Evolutionary conservation across 53 echinoderm and acorn worm species (phyloP), one percentile per base, ranked within the genome.

Genomic region (Stichopus horrens): DNA sequence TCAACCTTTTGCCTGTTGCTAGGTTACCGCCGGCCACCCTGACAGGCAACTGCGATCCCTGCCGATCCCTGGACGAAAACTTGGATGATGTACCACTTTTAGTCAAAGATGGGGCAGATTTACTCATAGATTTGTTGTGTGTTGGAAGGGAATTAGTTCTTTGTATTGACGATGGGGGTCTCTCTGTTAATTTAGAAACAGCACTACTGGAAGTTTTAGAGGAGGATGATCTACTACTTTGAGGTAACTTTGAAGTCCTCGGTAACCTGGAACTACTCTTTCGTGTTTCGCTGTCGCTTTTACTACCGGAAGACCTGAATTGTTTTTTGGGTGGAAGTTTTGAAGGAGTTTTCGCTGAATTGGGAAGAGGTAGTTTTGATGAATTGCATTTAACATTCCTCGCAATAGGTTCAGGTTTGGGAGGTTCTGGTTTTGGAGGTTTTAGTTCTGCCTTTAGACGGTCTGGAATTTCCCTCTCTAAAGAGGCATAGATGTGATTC

Each of bases 21-120:
- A 92, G 93, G 88, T 92, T 93, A 93, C 88, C 92, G 76, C 91
- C 92, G 13, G 88, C 92, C 59, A 89, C 94, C 78, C 96, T 87
- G 91, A 96, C 89, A 5, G 90, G 79, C 0, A 92, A 65, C 67
- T 92, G 91, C 21, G 86, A 89, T 7, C 86, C 87, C 52, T 82
- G 55, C 7, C 74, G 83, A 57, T 95, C 95, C 18, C 86, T 78
- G 14, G 94, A 88, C 51, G 93, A 91, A 13, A 91, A 88, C 88
- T 93, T 93, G 20, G 94, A 90, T 53, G 89, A 56, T 11, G 88
- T 56, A 8, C 75, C 76, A 74, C 88, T 83, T 76, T 94, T 96
- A 56, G 91, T 88, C 11, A 96, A 88, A 0, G 96, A 88, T 19
- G 96, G 96, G 5, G 96, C 92, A 23, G 96, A 96, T 74, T 96